Evolutionary conservation across 2,797 vertebrate genomes (phyloP), one percentile per base, ranked within the genome.

Genomic region (Sebastes glaucus): DNA sequence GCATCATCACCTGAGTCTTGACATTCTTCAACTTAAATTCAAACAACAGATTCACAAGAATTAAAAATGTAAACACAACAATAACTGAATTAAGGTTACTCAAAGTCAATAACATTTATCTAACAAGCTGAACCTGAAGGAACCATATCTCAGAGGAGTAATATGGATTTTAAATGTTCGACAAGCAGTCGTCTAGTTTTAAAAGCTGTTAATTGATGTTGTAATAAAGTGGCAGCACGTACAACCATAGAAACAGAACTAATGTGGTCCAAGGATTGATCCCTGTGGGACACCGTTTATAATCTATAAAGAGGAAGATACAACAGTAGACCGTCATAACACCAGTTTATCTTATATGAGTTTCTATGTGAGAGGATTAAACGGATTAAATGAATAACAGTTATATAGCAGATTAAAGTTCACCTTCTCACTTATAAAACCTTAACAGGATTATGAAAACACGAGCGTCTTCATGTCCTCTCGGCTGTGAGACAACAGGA

Each of bases 361-460:
- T 35, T 20, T 25, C 33, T 5, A 20, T 20, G 33, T 16, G 16
- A 38, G 16, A 22, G 60, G 27, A 63, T 57, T 33, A 74, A 6
- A 18, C 0, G 6, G 16, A 46, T 46, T 46, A 18, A 46, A 23
- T 27, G 2, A 27, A 30, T 5, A 30, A 27, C 22, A 62, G 7
- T 35, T 46, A 8, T 6, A 18, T 59, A 57, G 32, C 33, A 27
- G 64, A 77, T 64, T 16, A 35, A 28, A 69, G 71, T 79, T 82
- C 69, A 87, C 86, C 82, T 63, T 87, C 75, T 77, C 64, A n/a
- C 59, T 71, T 42, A 35, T 69, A 23, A 56, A 69, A 69, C 11
- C 10, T 32, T 76, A 82, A 82, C 69, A 38, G 76, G 81, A 83
- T 83, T 70, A 79, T 61, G 61, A 61, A 32, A 32, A 69, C 52